Percentiles rank a stretch among this genome's conserved stretches.
These are phyloP conservation scores for Sthenelais limicola DNA, from an alignment of 2,888 invertebrate genomes.

Conservation along the genomic window DNA sequence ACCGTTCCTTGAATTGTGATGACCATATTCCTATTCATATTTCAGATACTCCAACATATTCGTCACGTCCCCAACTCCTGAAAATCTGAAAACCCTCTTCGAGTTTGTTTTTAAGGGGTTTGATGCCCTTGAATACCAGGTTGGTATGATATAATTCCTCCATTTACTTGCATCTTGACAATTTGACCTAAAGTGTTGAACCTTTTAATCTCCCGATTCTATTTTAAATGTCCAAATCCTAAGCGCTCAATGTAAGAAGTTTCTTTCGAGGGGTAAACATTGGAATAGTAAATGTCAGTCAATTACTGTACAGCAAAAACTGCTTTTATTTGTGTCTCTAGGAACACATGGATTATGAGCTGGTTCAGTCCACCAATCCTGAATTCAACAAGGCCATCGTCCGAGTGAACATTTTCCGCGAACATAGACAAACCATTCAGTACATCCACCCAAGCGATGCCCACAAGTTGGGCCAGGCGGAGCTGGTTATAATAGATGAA, in stretches of 20 bases:
- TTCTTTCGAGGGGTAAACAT: not conserved
- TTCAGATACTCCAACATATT: conserved; percentile 91
- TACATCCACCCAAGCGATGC: conserved; percentile 96
- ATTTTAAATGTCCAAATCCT: not conserved
- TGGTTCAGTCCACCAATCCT: conserved; percentile 94
- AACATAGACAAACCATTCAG: conserved; percentile 95
- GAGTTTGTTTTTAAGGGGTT: conserved; percentile 97
- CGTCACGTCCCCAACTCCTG: conserved; percentile 97
- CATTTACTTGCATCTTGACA: too few species aligned
- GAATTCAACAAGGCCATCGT: conserved; percentile 97
- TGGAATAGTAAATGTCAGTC: not conserved
- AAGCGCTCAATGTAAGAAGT: not conserved
- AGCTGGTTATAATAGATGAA: conserved; percentile 96
- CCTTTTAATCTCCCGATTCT: too few species aligned
- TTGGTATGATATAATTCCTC: too few species aligned
- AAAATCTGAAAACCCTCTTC: conserved; percentile 97
- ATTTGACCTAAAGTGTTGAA: too few species aligned
- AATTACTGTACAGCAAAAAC: too few species aligned
- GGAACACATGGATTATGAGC: conserved; percentile 95
- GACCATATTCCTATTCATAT: not conserved
- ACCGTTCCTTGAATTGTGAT: not conserved
- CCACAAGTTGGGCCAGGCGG: conserved; percentile 90
- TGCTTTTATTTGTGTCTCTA: conserved; percentile 73
- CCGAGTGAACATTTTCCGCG: conserved; percentile 90
- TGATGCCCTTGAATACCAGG: conserved; percentile 88